Percentiles rank a stretch among this genome's conserved stretches.
phyloP scores from a whole-genome alignment of 1,140 invertebrate genomes.

The Ruditapes philippinarum region DNA sequence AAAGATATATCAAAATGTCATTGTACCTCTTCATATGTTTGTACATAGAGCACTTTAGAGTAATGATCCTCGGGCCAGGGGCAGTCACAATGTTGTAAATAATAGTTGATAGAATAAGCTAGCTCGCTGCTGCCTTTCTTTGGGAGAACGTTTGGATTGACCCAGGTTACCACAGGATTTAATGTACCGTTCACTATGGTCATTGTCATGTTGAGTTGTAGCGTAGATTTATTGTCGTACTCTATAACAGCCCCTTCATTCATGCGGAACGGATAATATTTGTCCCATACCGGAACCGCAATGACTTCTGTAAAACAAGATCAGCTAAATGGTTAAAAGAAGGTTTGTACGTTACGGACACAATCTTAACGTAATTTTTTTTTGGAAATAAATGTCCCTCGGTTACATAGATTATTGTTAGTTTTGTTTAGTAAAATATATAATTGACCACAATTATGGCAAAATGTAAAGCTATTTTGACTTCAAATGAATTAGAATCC shows the following conservation, averaged over 20 bases:
- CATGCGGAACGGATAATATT: not conserved
- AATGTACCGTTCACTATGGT: slow-evolving; percentile 49
- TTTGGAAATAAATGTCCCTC: too few species aligned
- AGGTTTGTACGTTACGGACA: too few species aligned
- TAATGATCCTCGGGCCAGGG: slow-evolving; percentile 67
- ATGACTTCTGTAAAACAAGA: slow-evolving; percentile 10
- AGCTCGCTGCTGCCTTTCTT: not conserved
- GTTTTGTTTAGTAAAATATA: too few species aligned
- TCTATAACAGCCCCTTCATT: slow-evolving; percentile 7
- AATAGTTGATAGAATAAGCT: slow-evolving; percentile 69
- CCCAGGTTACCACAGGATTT: slow-evolving; percentile 65
- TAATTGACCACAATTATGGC: too few species aligned
- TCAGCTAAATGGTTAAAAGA: too few species aligned
- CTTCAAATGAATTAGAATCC: too few species aligned
- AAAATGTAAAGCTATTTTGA: too few species aligned
- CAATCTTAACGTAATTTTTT: too few species aligned
- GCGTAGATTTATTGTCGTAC: slow-evolving; percentile 6
- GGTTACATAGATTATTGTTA: too few species aligned
- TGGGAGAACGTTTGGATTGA: slow-evolving; percentile 56
- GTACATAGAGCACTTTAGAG: not conserved
- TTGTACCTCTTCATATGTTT: slow-evolving; percentile 8
- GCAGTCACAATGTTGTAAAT: slow-evolving; percentile 72
- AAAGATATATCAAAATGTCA: not conserved
- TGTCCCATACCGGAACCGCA: not conserved
- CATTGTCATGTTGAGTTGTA: slow-evolving; percentile 48